phyloP scores from a whole-genome alignment of 2,113 vertebrate genomes.

The Eubucco bourcierii region DNA sequence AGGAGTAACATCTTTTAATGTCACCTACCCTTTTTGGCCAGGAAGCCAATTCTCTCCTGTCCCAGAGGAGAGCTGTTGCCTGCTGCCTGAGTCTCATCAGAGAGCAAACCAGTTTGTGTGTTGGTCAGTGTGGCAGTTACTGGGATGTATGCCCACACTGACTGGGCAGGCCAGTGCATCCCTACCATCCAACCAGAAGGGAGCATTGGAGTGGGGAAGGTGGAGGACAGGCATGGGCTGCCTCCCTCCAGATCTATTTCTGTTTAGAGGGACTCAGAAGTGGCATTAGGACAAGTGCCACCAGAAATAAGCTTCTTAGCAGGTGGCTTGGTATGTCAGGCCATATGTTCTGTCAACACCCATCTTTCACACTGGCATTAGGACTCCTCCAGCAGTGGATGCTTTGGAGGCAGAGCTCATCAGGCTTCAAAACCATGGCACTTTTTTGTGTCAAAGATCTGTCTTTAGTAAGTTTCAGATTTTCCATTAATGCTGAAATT shows the following conservation, averaged over 20 bases:
- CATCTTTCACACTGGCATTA: background rate
- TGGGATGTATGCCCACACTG: background rate
- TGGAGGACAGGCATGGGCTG: background rate
- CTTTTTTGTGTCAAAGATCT: background rate
- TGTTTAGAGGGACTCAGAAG: background rate
- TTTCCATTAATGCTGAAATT: background rate
- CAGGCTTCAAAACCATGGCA: background rate
- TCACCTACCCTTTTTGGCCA: background rate
- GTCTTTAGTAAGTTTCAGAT: background rate
- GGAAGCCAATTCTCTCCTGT: background rate
- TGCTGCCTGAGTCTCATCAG: background rate
- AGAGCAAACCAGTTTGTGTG: background rate
- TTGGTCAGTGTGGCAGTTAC: background rate
- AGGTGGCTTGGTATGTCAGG: background rate
- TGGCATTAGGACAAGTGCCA: background rate
- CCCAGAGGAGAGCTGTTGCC: background rate
- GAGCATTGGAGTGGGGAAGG: background rate
- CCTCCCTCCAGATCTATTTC: background rate
- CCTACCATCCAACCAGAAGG: background rate
- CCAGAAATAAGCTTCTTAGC: conserved; percentile 1
- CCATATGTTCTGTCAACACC: conserved; percentile 5
- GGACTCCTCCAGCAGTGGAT: background rate
- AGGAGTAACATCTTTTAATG: background rate
- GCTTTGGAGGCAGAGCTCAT: background rate
- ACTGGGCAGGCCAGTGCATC: background rate